Evolutionary conservation across 2,888 invertebrate species (phyloP), one percentile per base, ranked within the genome.

Genomic region (Pilophorus perplexus): DNA sequence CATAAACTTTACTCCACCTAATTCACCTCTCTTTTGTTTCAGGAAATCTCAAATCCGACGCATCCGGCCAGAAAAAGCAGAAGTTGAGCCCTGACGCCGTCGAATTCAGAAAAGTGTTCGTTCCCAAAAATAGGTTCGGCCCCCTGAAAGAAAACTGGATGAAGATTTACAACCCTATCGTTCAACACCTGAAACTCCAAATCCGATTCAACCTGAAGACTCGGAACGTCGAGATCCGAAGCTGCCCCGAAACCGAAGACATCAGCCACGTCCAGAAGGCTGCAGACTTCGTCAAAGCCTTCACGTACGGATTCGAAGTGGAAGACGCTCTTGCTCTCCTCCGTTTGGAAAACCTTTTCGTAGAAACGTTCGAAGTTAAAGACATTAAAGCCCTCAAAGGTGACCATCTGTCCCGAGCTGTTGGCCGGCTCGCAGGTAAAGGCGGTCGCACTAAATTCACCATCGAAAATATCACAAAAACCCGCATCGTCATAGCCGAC

Each of bases 401-500:
- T 2, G 97, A 98, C 77, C 97, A 99, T 77, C 82, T 95, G 72
- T 89, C 94, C 16, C 82, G 99, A 75, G 98, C 98, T 0, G 91
- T 99, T 72, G 99, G 96, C n/a, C 83, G 99, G 66, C 80, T 99
- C 38, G 99, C 99, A 1, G 99, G 99, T 1, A 97, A 98, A 80
- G 93, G 93, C 20, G 97, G 97, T 22, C 84, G 93, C 69, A 99
- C 97, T 1, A 98, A 97, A 77, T 96, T 91, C 76, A 96, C 97
- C 0, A 98, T 99, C 74, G 99, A 99, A 80, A 99, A 99, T 78
- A 93, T 92, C 0, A 99, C 98, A 0, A 97, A 96, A 80, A 98
- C 98, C 0, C 85, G 99, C 76, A 96, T 99, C 75, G 93, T 99
- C 22, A 80, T 99, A 69, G 98, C 98, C 18, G 97, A 98, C 75